These are phyloP conservation scores for Deroptyus accipitrinus DNA, from an alignment of 2,113 vertebrate genomes.

Conservation along the genomic window DNA sequence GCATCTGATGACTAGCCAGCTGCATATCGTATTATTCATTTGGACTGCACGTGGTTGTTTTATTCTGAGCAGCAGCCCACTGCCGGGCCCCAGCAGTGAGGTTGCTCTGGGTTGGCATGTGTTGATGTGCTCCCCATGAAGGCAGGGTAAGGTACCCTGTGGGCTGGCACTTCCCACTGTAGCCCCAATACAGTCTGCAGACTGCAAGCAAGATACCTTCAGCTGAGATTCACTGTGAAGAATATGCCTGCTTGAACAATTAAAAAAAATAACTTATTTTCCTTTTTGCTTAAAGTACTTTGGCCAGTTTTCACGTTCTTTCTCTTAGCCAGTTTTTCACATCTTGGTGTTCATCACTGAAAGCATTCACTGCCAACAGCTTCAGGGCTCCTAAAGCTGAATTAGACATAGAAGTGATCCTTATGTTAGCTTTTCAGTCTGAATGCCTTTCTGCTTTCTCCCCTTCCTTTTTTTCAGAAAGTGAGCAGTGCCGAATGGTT, in stretches of 20 bases:
- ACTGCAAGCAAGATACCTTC: background rate
- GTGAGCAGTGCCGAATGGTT: background rate
- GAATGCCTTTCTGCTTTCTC: background rate
- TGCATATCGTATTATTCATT: background rate
- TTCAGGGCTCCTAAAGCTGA: background rate
- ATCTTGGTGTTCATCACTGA: background rate
- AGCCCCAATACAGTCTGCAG: background rate
- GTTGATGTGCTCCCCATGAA: background rate
- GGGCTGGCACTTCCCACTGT: background rate
- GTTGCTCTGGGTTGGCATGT: background rate
- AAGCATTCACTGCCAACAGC: background rate
- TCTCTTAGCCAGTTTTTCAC: background rate
- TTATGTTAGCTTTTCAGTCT: background rate
- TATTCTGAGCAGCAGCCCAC: background rate
- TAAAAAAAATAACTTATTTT: background rate
- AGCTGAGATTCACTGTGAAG: background rate
- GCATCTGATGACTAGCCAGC: background rate
- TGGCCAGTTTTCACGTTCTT: background rate
- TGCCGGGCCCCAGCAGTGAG: background rate
- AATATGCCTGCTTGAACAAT: background rate
- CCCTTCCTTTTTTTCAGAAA: background rate
- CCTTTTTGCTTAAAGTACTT: background rate
- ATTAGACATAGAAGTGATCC: background rate
- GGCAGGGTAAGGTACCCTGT: accelerated
- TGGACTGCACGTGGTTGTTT: background rate